These are phyloP conservation scores for Saxidomus purpurata DNA, from an alignment of 1,140 invertebrate genomes.

Conservation along the genomic window DNA sequence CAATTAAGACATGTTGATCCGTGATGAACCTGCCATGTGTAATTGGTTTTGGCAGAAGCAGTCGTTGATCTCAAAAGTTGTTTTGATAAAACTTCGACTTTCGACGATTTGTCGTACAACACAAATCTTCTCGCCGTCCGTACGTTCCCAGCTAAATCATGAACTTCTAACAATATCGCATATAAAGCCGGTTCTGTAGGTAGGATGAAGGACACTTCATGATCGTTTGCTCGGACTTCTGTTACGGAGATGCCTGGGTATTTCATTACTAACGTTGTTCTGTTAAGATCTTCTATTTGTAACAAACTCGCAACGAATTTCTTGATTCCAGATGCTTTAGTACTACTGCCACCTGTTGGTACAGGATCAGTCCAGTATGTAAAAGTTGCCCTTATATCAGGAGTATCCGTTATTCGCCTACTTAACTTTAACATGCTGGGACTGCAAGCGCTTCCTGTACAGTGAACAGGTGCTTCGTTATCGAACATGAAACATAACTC, in stretches of 20 bases:
- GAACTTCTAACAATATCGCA: constrained; percentile 68
- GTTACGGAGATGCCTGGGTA: background rate
- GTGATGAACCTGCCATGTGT: constrained; percentile 71
- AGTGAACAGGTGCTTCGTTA: no score
- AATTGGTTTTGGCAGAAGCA: constrained; percentile 36
- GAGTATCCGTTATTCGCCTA: no score
- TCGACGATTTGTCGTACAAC: constrained; percentile 71
- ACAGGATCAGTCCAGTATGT: background rate
- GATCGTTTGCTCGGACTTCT: background rate
- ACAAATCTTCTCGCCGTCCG: constrained; percentile 67
- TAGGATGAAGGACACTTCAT: background rate
- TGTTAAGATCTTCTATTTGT: background rate
- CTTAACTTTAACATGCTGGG: no score
- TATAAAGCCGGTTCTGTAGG: constrained; percentile 60
- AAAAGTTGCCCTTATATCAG: no score
- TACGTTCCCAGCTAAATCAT: constrained; percentile 71
- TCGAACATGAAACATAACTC: no score
- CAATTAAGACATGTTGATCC: constrained; percentile 64
- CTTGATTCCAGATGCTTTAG: background rate
- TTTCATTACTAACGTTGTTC: background rate
- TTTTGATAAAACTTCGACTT: constrained; percentile 9
- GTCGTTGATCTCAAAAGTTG: constrained; percentile 37
- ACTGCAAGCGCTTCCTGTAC: no score
- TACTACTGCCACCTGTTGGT: background rate
- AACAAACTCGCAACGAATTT: background rate